Evolutionary conservation across 2,888 invertebrate genomes (phyloP).

Genomic region (Eudemis profundana): DNA sequence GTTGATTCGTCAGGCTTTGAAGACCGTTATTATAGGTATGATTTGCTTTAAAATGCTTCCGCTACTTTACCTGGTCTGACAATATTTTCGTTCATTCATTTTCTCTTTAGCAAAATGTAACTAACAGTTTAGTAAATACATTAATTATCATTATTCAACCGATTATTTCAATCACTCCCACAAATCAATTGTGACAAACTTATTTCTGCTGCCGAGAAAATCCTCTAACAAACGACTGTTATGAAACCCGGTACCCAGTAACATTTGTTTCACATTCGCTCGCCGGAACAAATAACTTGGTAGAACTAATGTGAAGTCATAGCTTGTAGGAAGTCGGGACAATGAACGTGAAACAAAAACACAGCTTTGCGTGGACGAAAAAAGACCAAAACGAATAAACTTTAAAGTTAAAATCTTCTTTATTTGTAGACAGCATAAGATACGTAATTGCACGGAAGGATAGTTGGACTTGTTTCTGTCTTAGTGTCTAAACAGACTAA

Average conservation of each 20-base stretch:
- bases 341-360: slow-evolving; percentile 33
- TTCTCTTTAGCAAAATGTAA: too few relatives aligned
- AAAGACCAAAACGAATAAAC: background rate
- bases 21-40: too few relatives aligned
- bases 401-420: background rate
- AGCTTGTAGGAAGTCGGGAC: slow-evolving; percentile 38
- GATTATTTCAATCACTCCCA: background rate
- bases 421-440: background rate
- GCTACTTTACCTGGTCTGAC: too few relatives aligned
- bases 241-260: background rate
- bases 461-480: background rate
- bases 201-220: slow-evolving; percentile 6
- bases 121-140: too few relatives aligned
- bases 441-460: background rate
- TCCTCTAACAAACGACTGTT: background rate
- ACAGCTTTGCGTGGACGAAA: slow-evolving; percentile 8
- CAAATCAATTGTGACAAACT: background rate
- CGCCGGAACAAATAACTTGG: slow-evolving; percentile 25
- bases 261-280: slow-evolving; percentile 3
- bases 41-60: too few relatives aligned
- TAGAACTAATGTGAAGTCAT: slow-evolving; percentile 34
- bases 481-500: background rate
- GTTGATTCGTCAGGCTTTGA: too few relatives aligned
- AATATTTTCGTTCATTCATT: too few relatives aligned
- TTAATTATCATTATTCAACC: too few relatives aligned